These are phyloP conservation scores for Sabatieria punctata DNA, from an alignment of 2,888 invertebrate genomes.

Conservation along the genomic window DNA sequence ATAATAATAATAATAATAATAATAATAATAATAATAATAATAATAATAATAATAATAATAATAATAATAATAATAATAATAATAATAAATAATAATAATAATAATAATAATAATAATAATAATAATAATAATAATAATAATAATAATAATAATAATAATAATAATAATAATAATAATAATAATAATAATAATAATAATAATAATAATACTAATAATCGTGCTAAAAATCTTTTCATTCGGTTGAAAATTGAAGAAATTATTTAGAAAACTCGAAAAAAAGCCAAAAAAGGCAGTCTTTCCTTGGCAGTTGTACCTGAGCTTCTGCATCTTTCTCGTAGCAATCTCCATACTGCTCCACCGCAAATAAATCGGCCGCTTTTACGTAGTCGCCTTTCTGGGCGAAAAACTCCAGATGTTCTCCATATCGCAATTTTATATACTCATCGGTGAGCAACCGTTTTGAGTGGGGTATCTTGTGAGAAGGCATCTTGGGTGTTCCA, in stretches of 20 bases:
- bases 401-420: neutral
- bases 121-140: neutral
- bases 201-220: neutral
- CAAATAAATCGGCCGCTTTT: neutral
- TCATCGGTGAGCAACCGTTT: no score
- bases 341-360: neutral
- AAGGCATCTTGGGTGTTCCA: no score
- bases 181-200: neutral
- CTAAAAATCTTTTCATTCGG: no score
- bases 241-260: no score
- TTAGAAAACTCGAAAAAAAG: no score
- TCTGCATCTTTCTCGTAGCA: neutral
- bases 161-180: neutral
- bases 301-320: neutral
- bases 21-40: neutral
- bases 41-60: neutral
- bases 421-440: no score
- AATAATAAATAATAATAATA: neutral
- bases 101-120: neutral
- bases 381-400: neutral
- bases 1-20: neutral
- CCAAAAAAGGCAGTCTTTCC: no score
- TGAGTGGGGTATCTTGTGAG: no score
- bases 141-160: neutral
- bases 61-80: neutral